Percentiles rank a stretch among this genome's conserved stretches.
phyloP scores from a whole-genome alignment of 1,140 invertebrate species.

The Lucilia cuprina region DNA sequence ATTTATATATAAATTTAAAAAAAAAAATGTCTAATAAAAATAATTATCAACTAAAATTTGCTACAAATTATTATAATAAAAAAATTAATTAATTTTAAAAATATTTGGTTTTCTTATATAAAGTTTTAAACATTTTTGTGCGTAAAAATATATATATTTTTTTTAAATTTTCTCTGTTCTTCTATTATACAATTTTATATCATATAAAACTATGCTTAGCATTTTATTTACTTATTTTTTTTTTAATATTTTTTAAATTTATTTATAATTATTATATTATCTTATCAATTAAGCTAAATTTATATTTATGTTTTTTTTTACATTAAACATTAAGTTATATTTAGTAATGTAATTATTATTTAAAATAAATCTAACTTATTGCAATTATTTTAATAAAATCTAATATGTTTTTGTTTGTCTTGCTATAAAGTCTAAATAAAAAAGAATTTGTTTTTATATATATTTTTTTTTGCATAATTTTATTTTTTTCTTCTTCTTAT shows the following conservation, averaged over 20 bases:
- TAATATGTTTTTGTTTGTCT: not conserved
- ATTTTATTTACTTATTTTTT: not conserved
- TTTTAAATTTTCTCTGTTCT: not conserved
- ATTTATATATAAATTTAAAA: too few species aligned
- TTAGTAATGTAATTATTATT: not conserved
- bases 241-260: not conserved
- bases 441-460: conserved; percentile 13
- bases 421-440: not conserved
- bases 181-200: not conserved
- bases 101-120: too few species aligned
- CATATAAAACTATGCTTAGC: not conserved
- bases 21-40: not conserved
- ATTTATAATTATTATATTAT: not conserved
- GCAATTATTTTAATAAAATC: conserved; percentile 32
- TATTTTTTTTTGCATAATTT: not conserved
- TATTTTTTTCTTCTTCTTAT: not conserved
- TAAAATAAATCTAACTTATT: conserved; percentile 11
- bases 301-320: not conserved
- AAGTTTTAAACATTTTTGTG: not conserved
- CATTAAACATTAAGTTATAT: not conserved
- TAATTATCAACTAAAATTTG: not conserved
- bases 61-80: not conserved
- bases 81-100: too few species aligned
- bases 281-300: not conserved
- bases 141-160: conserved; percentile 7